Conservation (phyloP, 1,140 invertebrate genomes). For the Drosophila tristis region DNA sequence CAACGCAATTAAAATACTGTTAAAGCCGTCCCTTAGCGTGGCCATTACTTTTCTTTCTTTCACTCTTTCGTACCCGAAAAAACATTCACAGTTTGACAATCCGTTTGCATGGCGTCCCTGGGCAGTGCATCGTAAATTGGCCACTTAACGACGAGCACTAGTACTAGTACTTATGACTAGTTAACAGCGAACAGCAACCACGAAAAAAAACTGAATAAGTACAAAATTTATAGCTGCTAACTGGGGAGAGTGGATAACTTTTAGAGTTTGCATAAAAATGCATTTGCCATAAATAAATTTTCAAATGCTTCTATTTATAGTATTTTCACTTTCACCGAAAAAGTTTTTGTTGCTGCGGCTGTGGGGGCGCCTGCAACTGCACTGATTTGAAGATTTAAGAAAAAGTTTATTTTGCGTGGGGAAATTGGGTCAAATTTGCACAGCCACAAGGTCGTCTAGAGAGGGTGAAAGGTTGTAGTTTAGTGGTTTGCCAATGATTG, state of each 20-base stretch:
- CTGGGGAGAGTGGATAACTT: conserved; percentile 15
- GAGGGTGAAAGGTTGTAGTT: not conserved
- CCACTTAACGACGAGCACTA: conserved; percentile 25
- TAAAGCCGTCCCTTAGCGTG: not conserved
- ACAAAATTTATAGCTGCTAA: not conserved
- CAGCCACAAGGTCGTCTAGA: conserved; percentile 19
- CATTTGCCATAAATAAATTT: conserved; percentile 14
- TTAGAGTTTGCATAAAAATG: conserved; percentile 24
- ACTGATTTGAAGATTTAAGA: conserved; percentile 39
- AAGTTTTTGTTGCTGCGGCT: not conserved
- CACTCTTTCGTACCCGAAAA: not conserved
- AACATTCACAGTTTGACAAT: conserved; percentile 14
- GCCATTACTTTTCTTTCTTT: conserved; percentile 3
- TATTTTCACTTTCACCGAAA: conserved; percentile 17
- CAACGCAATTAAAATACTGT: conserved; percentile 13
- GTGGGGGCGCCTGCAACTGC: conserved; percentile 26
- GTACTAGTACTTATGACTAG: conserved; percentile 22
- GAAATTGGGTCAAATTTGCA: conserved; percentile 19
- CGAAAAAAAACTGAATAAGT: not conserved
- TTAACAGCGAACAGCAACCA: not conserved
- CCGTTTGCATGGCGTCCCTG: conserved; percentile 6
- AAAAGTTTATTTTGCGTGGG: conserved; percentile 16
- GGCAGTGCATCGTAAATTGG: conserved; percentile 33
- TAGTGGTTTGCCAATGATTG: not conserved
- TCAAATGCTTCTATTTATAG: conserved; percentile 46